Base-by-base conservation (phyloP, 2,113 vertebrate genomes). In the Leptobrachium leishanense region DNA sequence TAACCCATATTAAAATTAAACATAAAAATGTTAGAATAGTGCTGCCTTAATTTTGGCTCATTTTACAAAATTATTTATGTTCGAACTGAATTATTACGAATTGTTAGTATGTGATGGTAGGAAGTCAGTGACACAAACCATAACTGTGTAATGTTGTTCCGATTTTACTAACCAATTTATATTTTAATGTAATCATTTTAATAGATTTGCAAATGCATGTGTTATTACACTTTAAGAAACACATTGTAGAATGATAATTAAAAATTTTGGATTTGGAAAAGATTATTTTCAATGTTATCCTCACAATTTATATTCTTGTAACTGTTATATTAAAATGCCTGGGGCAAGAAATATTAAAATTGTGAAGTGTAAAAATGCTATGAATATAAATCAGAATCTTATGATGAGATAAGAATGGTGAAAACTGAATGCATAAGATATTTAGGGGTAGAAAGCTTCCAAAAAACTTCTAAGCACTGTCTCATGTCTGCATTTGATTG, bases 301-400 rank as follows among this genome's bases (percentile, higher is more conserved):
- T 68, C 53, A 67, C 50, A 62, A 74, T 62, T 81, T 66, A 74
- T 81, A 53, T 68, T 62, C 54, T 81, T 43, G 66, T n/a, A 62
- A 74, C 40, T 74, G 40, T 31, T 59, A 81, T 72, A 79, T 72
- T 72, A 73, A 80, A 81, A 74, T 68, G 64, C 78, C 72, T 42
- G 62, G 73, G 65, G 72, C 78, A 74, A 74, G 77, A 79, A 79
- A 79, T 74, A 79, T 79, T 73, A 79, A 79, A 79, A 79, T 67
- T 79, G 77, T 79, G 63, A 81, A 81, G 71, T 81, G 72, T 81
- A 74, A 81, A 80, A 81, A 81, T 81, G 78, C 78, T 74, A 81
- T 81, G 78, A 81, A 81, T 81, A 81, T 81, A 81, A 81, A 81
- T 81, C 72, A 81, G 78, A 74, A 81, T 81, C 65, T 81, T 74